Percentiles rank a stretch among this genome's conserved stretches.
Conservation (phyloP, 2,888 invertebrate genomes). For the Fragum fragum region DNA sequence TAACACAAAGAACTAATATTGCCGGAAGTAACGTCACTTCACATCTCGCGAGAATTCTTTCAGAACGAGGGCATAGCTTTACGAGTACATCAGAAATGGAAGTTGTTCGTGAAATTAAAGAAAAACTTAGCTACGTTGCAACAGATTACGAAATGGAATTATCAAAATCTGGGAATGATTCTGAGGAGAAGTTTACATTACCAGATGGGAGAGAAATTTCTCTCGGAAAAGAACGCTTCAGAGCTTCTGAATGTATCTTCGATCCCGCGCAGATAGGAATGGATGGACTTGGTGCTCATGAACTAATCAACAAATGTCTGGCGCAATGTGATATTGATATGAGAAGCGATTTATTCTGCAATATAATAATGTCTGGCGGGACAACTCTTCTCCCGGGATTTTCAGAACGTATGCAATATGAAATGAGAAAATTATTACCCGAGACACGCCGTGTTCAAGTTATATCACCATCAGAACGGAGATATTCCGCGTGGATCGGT, state of each 20-base stretch:
- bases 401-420: constrained; percentile 72
- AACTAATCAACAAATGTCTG: constrained; percentile 68
- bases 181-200: constrained; percentile 82
- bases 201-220: constrained; percentile 84
- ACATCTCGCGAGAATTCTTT: constrained; percentile 27
- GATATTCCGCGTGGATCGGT: constrained; percentile 86
- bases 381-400: constrained; percentile 81
- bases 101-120: constrained; percentile 75
- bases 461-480: constrained; percentile 71
- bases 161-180: constrained; percentile 87
- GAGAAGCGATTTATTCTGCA: constrained; percentile 66
- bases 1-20: constrained; percentile 30
- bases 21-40: constrained; percentile 42
- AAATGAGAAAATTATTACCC: constrained; percentile 73
- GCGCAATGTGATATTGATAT: constrained; percentile 68
- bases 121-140: constrained; percentile 71
- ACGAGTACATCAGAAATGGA: constrained; percentile 70
- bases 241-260: constrained; percentile 81
- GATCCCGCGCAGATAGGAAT: constrained; percentile 82
- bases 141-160: constrained; percentile 72
- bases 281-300: constrained; percentile 74
- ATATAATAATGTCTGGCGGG: constrained; percentile 75
- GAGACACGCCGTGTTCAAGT: constrained; percentile 69
- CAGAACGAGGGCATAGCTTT: constrained; percentile 44
- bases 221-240: constrained; percentile 83